Evolutionary conservation across 1,140 invertebrate genomes (phyloP), one percentile per base, ranked within the genome.

Genomic region (Uloborus diversus): DNA sequence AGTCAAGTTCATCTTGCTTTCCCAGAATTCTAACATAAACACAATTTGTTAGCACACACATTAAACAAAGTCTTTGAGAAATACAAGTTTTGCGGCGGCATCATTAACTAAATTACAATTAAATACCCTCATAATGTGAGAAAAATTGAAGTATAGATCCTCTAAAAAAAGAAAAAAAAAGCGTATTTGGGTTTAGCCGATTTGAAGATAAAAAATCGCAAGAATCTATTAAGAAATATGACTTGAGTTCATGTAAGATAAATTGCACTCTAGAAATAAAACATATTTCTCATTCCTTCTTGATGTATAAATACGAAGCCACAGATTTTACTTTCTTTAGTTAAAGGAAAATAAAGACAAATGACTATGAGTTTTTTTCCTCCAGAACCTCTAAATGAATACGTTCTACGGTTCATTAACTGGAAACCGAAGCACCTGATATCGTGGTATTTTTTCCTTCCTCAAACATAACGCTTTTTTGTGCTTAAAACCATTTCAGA

Each of bases 321-420:
- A 49, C 64, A 51, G n/a, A 70, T 59, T 70, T 33, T 57, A 57
- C 53, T 70, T 42, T 33, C 30, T 53, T 32, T 70, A 20, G 25
- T 57, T 57, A 70, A 70, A 56, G 56, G 68, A 33, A 57, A 70
- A 70, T 70, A 57, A 70, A 70, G 68, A 70, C 57, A 70, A 70
- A 70, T 53, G 68, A 70, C 53, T 70, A 0, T 1, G 35, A 23
- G n/a, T 37, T 37, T 65, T 70, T 70, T 57, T 70, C 27, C 42
- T 27, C 20, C 17, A 17, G 4, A 11, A 51, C 14, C 7, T 32
- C n/a, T 51, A 68, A 25, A 56, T 17, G 28, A 56, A 70, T 37
- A 59, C 49, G 23, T 37, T 27, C 30, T 35, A 30, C 11, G 68
- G 49, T 70, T 70, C 53, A 70, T 70, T 70, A 70, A 53, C 13